A percentile compares a stretch with the other conserved stretches of the same genome.
phyloP scores from a whole-genome alignment of 2,113 vertebrate species.

The Vulpes vulpes region DNA sequence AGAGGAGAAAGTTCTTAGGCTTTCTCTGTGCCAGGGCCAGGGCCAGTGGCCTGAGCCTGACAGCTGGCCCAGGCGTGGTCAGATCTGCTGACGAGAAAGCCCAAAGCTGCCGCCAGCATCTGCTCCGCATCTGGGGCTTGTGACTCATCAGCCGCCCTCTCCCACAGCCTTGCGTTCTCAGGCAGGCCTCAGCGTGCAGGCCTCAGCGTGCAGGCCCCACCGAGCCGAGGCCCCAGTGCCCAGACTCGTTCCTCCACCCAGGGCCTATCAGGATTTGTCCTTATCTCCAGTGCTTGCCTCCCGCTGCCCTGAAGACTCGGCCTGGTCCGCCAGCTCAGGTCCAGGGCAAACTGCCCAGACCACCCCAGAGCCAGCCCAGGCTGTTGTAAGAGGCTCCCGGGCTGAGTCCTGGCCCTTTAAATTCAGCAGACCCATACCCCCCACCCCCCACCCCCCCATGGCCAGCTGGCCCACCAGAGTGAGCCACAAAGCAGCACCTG shows the following conservation, averaged over 20 bases:
- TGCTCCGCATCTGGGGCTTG: constrained; percentile 67
- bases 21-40: constrained; percentile 28
- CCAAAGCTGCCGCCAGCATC: constrained; percentile 36
- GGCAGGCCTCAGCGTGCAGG: constrained; percentile 49
- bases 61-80: constrained; percentile 53
- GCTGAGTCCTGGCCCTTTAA: constrained; percentile 42
- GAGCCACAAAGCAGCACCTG: not conserved
- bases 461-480: not conserved
- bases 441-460: no score
- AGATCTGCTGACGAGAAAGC: constrained; percentile 30
- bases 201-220: not conserved
- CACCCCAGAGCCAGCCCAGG: not conserved
- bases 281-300: constrained; percentile 28
- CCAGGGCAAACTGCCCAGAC: not conserved
- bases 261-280: not conserved
- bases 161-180: not conserved
- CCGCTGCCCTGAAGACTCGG: not conserved
- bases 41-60: constrained; percentile 21
- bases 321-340: not conserved
- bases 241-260: constrained; percentile 34
- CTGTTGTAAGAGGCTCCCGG: not conserved
- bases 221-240: not conserved
- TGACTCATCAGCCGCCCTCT: constrained; percentile 63
- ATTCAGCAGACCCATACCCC: not conserved
- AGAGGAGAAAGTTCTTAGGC: not conserved